Percentiles rank a stretch among this genome's conserved stretches.
These are phyloP conservation scores for Probosciger aterrimus DNA, from an alignment of 2,113 vertebrate species.

Conservation along the genomic window DNA sequence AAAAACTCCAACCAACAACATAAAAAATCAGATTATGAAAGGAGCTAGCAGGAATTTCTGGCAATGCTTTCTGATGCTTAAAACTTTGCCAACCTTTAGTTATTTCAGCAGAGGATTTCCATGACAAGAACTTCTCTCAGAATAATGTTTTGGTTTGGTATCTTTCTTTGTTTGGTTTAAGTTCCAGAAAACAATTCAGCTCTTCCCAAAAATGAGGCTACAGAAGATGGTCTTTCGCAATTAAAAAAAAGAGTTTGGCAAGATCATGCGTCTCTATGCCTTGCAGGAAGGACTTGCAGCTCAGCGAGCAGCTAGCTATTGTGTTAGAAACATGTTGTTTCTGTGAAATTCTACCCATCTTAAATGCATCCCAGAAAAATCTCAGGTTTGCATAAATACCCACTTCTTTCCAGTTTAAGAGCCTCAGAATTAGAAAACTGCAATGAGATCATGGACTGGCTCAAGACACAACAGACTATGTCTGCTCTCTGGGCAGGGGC, in stretches of 20 bases:
- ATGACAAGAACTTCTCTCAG: neutral
- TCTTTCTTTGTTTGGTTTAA: neutral
- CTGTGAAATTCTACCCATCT: neutral
- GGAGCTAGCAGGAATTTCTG: neutral
- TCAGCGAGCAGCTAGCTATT: neutral
- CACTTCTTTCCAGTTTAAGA: neutral
- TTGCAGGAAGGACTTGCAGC: neutral
- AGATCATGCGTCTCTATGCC: neutral
- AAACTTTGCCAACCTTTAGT: neutral
- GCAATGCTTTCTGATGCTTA: neutral
- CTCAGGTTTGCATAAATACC: neutral
- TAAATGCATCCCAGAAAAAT: neutral
- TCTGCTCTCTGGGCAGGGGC: neutral
- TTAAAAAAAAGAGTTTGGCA: neutral
- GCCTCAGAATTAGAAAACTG: neutral
- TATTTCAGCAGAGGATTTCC: neutral
- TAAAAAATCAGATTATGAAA: neutral
- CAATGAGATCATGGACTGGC: neutral
- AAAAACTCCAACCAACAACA: neutral
- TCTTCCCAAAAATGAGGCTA: neutral
- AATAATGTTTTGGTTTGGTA: neutral
- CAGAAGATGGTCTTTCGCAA: neutral
- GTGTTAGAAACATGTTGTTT: neutral
- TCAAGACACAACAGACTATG: neutral
- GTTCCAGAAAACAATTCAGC: neutral